phyloP scores from a whole-genome alignment of 2,797 vertebrate genomes.

The Numenius phaeopus region DNA sequence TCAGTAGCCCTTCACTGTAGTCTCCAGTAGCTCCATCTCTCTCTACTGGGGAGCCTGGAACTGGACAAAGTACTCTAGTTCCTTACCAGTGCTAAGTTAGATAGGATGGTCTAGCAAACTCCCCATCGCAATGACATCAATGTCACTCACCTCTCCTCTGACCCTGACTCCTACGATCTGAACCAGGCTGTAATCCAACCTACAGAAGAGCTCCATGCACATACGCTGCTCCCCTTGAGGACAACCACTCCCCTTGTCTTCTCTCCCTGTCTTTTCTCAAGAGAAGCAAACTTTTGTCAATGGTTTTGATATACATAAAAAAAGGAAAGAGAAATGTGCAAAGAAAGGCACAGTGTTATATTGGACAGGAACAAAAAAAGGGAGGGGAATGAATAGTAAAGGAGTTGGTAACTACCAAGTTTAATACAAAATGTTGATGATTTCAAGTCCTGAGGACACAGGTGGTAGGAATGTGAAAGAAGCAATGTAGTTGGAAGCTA shows the following conservation, averaged over 20 bases:
- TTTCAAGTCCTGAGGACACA: conserved; percentile 31
- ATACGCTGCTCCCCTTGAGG: background rate
- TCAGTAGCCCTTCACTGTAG: background rate
- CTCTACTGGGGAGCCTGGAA: background rate
- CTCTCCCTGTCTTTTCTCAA: background rate
- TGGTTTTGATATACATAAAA: background rate
- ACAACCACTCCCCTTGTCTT: background rate
- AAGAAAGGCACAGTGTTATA: background rate
- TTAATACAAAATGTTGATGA: background rate
- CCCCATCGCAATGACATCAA: background rate
- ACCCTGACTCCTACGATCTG: background rate
- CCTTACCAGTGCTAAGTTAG: background rate
- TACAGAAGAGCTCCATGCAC: background rate
- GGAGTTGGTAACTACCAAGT: background rate
- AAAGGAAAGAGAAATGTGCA: background rate
- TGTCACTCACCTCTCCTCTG: background rate
- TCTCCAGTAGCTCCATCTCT: background rate
- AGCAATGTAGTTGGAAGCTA: background rate
- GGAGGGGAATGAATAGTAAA: background rate
- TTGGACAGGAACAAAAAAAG: background rate
- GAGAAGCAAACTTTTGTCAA: background rate
- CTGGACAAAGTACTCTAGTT: background rate
- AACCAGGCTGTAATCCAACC: background rate
- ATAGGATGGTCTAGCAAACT: background rate
- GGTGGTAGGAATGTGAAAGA: background rate